A percentile compares a stretch with the other conserved stretches of the same genome.
Evolutionary conservation across 2,113 vertebrate genomes (phyloP).

Genomic region (Thalassarche chlororhynchos): DNA sequence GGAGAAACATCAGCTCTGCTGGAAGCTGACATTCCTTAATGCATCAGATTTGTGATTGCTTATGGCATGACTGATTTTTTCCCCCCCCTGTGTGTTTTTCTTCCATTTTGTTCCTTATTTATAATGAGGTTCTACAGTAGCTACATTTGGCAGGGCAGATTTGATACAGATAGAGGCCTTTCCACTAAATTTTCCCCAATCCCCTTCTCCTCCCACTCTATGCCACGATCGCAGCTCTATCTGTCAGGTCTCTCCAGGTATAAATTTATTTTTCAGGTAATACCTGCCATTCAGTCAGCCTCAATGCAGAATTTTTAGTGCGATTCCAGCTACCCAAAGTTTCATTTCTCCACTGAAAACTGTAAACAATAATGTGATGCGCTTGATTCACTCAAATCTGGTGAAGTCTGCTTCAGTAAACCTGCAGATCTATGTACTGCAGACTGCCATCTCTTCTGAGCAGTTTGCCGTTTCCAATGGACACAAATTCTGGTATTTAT

Average conservation of each 20-base stretch:
- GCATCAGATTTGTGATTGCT: background rate
- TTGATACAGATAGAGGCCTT: background rate
- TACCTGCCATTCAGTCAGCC: background rate
- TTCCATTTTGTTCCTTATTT: background rate
- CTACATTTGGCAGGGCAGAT: background rate
- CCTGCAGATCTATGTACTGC: background rate
- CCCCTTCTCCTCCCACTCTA: background rate
- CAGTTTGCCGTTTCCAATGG: background rate
- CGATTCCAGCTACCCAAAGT: background rate
- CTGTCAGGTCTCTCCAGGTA: background rate
- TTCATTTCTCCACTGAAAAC: background rate
- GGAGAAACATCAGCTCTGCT: background rate
- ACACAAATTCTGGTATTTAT: background rate
- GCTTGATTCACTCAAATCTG: background rate
- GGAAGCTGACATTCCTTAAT: background rate
- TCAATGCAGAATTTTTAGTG: background rate
- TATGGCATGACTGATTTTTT: background rate
- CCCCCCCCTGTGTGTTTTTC: background rate
- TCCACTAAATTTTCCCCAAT: background rate
- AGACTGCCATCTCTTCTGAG: background rate
- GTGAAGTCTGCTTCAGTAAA: background rate
- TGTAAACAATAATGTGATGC: background rate
- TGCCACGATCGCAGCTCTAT: background rate
- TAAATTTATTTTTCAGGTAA: background rate
- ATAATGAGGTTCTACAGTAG: background rate